Conservation (phyloP, 2,888 invertebrate genomes). For the Drosophila borealis region DNA sequence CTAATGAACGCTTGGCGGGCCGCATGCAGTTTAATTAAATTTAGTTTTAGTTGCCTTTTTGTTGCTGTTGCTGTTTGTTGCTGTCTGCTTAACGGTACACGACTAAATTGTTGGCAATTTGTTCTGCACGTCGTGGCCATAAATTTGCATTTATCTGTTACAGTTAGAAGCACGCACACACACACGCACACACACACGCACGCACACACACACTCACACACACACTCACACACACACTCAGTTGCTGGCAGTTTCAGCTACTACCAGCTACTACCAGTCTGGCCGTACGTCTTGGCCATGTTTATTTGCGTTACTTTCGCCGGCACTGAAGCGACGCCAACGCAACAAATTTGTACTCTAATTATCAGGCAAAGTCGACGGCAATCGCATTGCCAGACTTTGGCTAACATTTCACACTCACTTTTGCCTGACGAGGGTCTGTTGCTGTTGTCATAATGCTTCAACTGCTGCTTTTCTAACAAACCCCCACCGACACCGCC, state of each 20-base stretch:
- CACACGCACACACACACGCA: constrained; percentile 53
- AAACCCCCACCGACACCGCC: constrained; percentile 4
- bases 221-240: constrained; percentile 43
- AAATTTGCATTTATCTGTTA: constrained; percentile 78
- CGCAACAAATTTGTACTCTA: constrained; percentile 73
- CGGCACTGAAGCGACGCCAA: constrained; percentile 67
- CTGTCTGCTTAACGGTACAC: constrained; percentile 69
- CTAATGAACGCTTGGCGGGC: constrained; percentile 64
- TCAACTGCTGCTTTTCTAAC: constrained; percentile 42
- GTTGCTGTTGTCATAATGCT: constrained; percentile 53
- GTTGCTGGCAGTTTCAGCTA: constrained; percentile 7
- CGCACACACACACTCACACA: constrained; percentile 47
- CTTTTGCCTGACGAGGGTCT: constrained; percentile 66
- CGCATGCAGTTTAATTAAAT: constrained; percentile 69
- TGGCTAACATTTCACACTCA: constrained; percentile 70
- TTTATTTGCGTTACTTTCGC: constrained; percentile 64
- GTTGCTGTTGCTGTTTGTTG: constrained; percentile 10
- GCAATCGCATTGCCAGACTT: constrained; percentile 18
- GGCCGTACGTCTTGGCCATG: constrained; percentile 33
- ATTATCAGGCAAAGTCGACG: constrained; percentile 56
- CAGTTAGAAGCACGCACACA: constrained; percentile 70
- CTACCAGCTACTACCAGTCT: background rate
- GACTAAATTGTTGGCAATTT: constrained; percentile 77
- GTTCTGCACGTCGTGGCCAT: constrained; percentile 63
- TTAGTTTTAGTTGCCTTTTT: constrained; percentile 36